phyloP scores from a whole-genome alignment of 2,113 vertebrate species.

The Notechis scutatus region DNA sequence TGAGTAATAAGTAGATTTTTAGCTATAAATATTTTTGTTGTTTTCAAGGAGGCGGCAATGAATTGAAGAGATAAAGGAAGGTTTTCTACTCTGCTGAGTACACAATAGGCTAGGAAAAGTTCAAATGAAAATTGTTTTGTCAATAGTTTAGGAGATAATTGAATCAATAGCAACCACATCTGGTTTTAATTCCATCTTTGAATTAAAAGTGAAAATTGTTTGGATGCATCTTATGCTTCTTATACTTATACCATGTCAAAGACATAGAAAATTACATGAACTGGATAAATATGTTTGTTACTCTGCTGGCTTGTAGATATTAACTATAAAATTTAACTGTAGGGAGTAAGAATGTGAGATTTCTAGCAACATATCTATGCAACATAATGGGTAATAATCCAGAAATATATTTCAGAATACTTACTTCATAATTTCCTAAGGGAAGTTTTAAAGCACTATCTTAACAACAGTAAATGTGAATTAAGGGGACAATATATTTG shows the following conservation, averaged over 20 bases:
- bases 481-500: background rate
- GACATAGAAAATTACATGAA: background rate
- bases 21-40: background rate
- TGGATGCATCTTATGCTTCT: slow-evolving; percentile 16
- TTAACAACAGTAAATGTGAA: slow-evolving; percentile 1
- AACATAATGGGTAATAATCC: slow-evolving; percentile 13
- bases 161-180: slow-evolving; percentile 20
- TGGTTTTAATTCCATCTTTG: background rate
- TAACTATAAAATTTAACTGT: slow-evolving; percentile 24
- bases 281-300: slow-evolving; percentile 11
- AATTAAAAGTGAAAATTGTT: slow-evolving; percentile 28
- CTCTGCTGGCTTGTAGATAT: slow-evolving; percentile 1
- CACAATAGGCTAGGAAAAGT: slow-evolving; percentile 8
- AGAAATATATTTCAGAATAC: slow-evolving; percentile 5
- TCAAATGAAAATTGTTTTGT: slow-evolving; percentile 29
- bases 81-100: background rate
- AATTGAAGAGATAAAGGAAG: background rate
- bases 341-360: background rate
- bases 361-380: slow-evolving; percentile 3
- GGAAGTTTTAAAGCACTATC: background rate
- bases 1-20: slow-evolving; percentile 7
- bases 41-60: background rate
- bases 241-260: background rate
- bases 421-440: slow-evolving; percentile 7
- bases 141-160: slow-evolving; percentile 20